phyloP scores from a whole-genome alignment of 2,797 vertebrate species.

The Cuniculus paca region DNA sequence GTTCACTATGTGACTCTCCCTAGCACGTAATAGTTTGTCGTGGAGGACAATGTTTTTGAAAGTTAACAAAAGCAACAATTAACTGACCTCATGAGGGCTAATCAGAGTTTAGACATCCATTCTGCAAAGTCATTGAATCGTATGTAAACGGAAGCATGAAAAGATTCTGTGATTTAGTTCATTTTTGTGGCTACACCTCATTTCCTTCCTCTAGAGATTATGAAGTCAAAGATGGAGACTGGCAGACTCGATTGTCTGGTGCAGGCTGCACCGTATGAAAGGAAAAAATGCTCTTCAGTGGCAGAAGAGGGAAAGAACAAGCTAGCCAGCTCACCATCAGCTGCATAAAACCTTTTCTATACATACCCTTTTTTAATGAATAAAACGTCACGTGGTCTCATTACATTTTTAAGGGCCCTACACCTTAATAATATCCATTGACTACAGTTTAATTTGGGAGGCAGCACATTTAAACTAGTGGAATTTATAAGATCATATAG shows the following conservation, averaged over 20 bases:
- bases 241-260: too few relatives aligned
- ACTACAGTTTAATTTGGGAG: neutral
- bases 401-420: neutral
- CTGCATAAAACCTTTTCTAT: neutral
- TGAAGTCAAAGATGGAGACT: neutral
- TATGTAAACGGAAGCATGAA: neutral
- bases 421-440: neutral
- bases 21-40: neutral
- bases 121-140: neutral
- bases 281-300: neutral
- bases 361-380: neutral
- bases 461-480: neutral
- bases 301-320: neutral
- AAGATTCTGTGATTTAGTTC: neutral
- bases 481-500: neutral
- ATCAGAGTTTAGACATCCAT: neutral
- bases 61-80: neutral
- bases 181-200: neutral
- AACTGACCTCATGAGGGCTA: neutral
- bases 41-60: neutral
- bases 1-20: neutral
- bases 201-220: neutral
- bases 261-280: neutral
- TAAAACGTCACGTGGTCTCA: neutral
- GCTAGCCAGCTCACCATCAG: neutral